A percentile compares a stretch with the other conserved stretches of the same genome.
These are phyloP conservation scores for Antedon mediterranea DNA, from an alignment of 53 echinoderm and acorn worm species.

Conservation along the genomic window DNA sequence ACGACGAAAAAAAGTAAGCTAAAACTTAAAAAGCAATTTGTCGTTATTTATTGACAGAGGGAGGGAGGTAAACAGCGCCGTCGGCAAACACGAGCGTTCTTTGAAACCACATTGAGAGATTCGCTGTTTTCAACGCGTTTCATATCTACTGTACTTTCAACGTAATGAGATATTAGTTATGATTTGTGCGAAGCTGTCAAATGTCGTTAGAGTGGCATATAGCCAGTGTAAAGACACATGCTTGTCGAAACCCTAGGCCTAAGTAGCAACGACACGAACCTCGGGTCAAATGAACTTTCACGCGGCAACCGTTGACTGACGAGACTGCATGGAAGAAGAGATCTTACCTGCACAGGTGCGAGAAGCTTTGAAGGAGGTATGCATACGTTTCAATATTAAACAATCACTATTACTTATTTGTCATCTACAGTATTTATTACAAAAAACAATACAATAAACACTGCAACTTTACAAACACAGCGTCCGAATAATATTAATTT, in stretches of 20 bases:
- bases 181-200: background rate
- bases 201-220: background rate
- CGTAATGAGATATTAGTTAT: background rate
- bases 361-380: background rate
- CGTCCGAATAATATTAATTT: no score
- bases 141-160: background rate
- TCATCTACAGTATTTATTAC: no score
- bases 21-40: no score
- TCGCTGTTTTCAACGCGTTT: background rate
- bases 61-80: background rate
- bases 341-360: background rate
- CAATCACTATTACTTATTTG: no score
- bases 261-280: background rate
- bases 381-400: no score
- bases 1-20: no score
- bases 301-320: background rate
- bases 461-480: no score
- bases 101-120: background rate
- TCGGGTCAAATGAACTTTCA: background rate
- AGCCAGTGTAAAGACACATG: background rate
- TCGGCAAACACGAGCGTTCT: background rate
- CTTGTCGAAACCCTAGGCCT: background rate
- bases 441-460: no score
- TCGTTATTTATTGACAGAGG: background rate
- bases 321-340: background rate